Conservation (phyloP, 2,113 vertebrate genomes). For the Ptychochromis oligacanthus region DNA sequence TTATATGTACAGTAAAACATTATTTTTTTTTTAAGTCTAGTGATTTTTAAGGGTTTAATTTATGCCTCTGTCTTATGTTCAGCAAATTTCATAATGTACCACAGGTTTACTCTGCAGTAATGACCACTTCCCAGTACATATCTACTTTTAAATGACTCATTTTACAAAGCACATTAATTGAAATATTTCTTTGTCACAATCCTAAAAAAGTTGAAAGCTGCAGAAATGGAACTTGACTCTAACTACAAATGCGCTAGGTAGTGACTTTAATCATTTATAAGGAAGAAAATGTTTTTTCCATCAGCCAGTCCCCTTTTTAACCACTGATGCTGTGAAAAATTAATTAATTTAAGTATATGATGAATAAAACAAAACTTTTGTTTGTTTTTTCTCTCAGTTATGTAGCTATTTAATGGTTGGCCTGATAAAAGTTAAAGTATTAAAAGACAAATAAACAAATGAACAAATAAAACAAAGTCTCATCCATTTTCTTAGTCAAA, state of each 20-base stretch:
- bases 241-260: not conserved
- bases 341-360: too few species aligned
- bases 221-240: not conserved
- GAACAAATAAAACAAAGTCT: not conserved
- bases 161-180: not conserved
- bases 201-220: not conserved
- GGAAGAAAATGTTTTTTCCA: not conserved
- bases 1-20: not conserved
- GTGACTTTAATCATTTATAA: not conserved
- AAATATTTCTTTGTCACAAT: not conserved
- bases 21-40: not conserved
- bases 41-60: not conserved
- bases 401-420: too few species aligned
- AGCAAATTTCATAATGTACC: not conserved
- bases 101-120: not conserved
- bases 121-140: not conserved
- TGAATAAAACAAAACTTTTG: too few species aligned
- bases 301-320: too few species aligned
- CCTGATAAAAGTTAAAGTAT: too few species aligned
- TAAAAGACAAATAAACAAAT: not conserved
- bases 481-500: not conserved
- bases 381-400: too few species aligned
- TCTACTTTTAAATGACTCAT: not conserved
- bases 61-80: not conserved
- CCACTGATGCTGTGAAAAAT: too few species aligned